A percentile compares a stretch with the other conserved stretches of the same genome.
phyloP scores from a whole-genome alignment of 2,797 vertebrate species.

The Galagoides demidoff region DNA sequence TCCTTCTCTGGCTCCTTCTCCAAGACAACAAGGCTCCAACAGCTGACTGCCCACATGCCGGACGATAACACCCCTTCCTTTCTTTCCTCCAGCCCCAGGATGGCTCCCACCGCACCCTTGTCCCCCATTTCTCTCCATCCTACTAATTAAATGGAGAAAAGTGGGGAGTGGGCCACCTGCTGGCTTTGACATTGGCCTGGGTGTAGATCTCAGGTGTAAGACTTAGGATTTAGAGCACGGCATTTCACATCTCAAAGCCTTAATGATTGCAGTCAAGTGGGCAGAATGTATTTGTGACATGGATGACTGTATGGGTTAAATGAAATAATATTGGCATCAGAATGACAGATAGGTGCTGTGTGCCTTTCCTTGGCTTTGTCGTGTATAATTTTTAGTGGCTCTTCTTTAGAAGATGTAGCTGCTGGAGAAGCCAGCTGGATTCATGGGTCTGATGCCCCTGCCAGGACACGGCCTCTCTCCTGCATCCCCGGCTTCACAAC shows the following conservation, averaged over 20 bases:
- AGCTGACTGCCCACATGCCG: not conserved
- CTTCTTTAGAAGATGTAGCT: not conserved
- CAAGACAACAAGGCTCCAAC: not conserved
- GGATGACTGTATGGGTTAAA: not conserved
- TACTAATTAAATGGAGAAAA: not conserved
- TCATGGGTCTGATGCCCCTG: rapidly evolving
- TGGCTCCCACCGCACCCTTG: rapidly evolving
- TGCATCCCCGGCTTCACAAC: rapidly evolving
- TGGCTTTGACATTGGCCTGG: not conserved
- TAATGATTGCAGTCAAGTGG: not conserved
- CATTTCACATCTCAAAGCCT: not conserved
- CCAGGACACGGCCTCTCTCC: not conserved
- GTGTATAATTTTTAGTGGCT: not conserved
- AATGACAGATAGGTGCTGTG: not conserved
- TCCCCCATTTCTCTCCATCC: not conserved
- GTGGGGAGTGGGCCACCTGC: not conserved
- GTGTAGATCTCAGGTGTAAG: not conserved
- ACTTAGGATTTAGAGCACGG: not conserved
- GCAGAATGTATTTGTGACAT: rapidly evolving
- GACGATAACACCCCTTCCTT: not conserved
- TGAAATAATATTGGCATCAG: not conserved
- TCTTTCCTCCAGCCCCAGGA: not conserved
- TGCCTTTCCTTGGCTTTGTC: not conserved
- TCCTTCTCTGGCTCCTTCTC: not conserved
- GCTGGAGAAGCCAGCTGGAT: no score